phyloP scores from a whole-genome alignment of 2,888 invertebrate genomes.

The Bruchidius siliquastri region DNA sequence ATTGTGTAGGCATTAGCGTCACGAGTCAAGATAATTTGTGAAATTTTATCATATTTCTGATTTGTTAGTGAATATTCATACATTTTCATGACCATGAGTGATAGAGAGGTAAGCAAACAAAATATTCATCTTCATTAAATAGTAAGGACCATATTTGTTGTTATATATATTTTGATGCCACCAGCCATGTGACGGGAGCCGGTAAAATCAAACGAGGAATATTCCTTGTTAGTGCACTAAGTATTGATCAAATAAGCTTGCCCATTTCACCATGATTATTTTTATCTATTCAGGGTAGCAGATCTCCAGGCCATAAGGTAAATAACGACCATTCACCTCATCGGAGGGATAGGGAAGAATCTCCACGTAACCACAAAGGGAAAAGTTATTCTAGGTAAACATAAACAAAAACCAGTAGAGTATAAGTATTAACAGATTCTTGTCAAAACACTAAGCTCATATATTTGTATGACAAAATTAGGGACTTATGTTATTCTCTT shows the following conservation, averaged over 20 bases:
- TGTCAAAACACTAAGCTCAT: too few relatives aligned
- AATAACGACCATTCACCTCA: constrained; percentile 44
- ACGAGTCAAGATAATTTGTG: too few relatives aligned
- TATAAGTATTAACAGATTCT: too few relatives aligned
- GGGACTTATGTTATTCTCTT: too few relatives aligned
- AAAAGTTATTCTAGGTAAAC: constrained; percentile 46
- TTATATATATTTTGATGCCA: background rate
- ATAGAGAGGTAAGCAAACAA: constrained; percentile 12
- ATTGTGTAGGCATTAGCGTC: too few relatives aligned
- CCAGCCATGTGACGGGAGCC: background rate
- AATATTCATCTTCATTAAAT: background rate
- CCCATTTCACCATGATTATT: background rate
- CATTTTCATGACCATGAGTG: constrained; percentile 8
- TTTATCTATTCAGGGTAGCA: constrained; percentile 34
- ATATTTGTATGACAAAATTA: too few relatives aligned
- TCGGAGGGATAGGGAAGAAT: constrained; percentile 40
- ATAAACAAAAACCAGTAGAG: too few relatives aligned
- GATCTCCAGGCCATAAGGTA: constrained; percentile 37
- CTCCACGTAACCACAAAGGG: constrained; percentile 43
- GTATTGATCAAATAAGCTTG: background rate
- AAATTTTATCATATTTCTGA: constrained; percentile 17
- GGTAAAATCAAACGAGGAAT: background rate
- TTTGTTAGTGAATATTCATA: background rate
- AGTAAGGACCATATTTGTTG: background rate
- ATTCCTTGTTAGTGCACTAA: background rate